These are phyloP conservation scores for Ladona fulva DNA, from an alignment of 1,140 invertebrate genomes.

Conservation along the genomic window DNA sequence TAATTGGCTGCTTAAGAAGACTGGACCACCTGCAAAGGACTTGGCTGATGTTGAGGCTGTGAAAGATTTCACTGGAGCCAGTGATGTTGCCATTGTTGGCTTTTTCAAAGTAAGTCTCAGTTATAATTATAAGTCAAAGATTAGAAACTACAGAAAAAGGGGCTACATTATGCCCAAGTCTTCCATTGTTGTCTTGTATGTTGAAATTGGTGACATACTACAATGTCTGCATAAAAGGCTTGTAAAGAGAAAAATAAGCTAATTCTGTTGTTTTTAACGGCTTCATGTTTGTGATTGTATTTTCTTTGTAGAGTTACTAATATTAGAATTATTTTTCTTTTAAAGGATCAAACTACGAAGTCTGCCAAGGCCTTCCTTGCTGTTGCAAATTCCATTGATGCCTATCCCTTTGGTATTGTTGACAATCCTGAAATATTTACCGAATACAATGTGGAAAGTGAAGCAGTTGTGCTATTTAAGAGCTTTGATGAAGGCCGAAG, in stretches of 20 bases:
- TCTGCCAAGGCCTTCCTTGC: slow-evolving; percentile 76
- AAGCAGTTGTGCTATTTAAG: slow-evolving; percentile 78
- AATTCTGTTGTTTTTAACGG: too few species aligned
- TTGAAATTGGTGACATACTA: too few species aligned
- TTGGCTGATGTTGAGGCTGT: slow-evolving; percentile 70
- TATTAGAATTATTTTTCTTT: slow-evolving; percentile 21
- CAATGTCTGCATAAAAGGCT: too few species aligned
- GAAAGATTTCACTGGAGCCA: slow-evolving; percentile 71
- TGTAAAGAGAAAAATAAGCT: too few species aligned
- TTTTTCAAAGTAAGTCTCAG: slow-evolving; percentile 69
- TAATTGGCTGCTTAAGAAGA: slow-evolving; percentile 92
- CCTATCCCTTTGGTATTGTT: slow-evolving; percentile 81
- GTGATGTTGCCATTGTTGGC: slow-evolving; percentile 78
- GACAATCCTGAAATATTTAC: slow-evolving; percentile 63
- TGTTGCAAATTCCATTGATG: slow-evolving; percentile 72
- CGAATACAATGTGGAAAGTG: slow-evolving; percentile 63
- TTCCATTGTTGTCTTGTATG: too few species aligned
- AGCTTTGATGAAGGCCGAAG: slow-evolving; percentile 92
- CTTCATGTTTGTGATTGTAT: not conserved
- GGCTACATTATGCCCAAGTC: too few species aligned
- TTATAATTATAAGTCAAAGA: not conserved
- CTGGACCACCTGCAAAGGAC: slow-evolving; percentile 77
- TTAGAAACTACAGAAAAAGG: too few species aligned
- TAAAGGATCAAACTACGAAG: slow-evolving; percentile 61
- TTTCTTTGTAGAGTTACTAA: not conserved